Evolutionary conservation across 2,797 vertebrate genomes (phyloP), one percentile per base, ranked within the genome.

Genomic region (Neosalanx taihuensis): DNA sequence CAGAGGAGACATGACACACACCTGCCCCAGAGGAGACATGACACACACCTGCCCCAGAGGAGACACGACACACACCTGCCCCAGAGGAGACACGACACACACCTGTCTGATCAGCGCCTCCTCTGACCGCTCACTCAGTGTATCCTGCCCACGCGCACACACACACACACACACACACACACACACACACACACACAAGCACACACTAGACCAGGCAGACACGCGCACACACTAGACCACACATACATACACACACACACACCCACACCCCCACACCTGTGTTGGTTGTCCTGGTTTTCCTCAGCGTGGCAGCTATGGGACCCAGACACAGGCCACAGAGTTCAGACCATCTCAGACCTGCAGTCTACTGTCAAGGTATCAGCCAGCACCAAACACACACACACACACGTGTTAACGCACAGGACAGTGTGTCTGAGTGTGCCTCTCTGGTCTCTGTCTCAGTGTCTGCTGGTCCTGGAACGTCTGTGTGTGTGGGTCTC

Each of bases 361-460:
- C 95, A 95, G 86, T 98, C 96, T 1, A 95, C 97, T 71, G 95
- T 97, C 4, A 99, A 97, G 95, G 97, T 98, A 90, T 4, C 12
- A 13, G 15, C 26, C 33, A 17, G 15, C 30, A 30, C 23, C 23
- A 26, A 26, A 26, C 23, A 26, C 23, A 26, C 23, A 26, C 23
- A 26, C 23, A 26, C 23, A 26, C 23, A 26, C 23, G 23, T 26
- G 23, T 26, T 26, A 26, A 26, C 23, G 23, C 37, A 12, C 37
- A 41, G 37, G 23, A 26, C 37, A 41, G 37, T 12, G 9, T 10
- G 37, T 10, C 1, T 41, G 7, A 41, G 61, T 30, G 1, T 65
- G 15, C 20, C 35, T 23, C 1, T 46, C 12, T 15, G 35, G 12
- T 59, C 46, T 37, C 18, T 70, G 4, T 76, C 4, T 83, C 88